phyloP scores from a whole-genome alignment of 2,113 vertebrate species.

The Euleptes europaea region DNA sequence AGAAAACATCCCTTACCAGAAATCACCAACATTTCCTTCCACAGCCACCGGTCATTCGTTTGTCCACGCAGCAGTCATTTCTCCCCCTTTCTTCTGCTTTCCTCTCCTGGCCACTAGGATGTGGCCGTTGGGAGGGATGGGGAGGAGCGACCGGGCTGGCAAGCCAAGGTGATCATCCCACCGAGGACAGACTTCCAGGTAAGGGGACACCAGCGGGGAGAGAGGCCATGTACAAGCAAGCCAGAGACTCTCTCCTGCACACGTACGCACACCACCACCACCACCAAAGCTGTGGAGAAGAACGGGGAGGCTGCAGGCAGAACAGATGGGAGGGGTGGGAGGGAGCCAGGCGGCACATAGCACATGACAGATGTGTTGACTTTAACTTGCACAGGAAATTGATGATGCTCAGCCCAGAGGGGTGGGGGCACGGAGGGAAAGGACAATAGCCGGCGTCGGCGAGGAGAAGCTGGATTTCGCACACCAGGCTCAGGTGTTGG shows the following conservation, averaged over 20 bases:
- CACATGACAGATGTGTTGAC: conserved; percentile 67
- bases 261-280: neutral
- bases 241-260: conserved; percentile 8
- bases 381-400: conserved; percentile 56
- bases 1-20: conserved; percentile 75
- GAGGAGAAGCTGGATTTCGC: neutral
- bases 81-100: conserved; percentile 35
- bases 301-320: conserved; percentile 29
- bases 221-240: conserved; percentile 60
- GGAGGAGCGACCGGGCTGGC: conserved; percentile 75
- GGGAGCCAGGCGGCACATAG: conserved; percentile 39
- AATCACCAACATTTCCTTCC: conserved; percentile 24
- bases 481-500: neutral
- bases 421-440: neutral
- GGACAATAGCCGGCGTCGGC: conserved; percentile 38
- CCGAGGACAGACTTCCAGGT: conserved; percentile 55
- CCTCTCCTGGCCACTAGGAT: conserved; percentile 68
- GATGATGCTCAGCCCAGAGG: conserved; percentile 33
- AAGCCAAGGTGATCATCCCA: conserved; percentile 77
- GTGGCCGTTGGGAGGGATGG: conserved; percentile 85
- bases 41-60: conserved; percentile 44
- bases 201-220: conserved; percentile 54
- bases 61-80: conserved; percentile 40
- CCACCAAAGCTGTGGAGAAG: conserved; percentile 10
- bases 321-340: conserved; percentile 67